phyloP scores from a whole-genome alignment of 2,888 invertebrate species.

The Lysandra coridon region DNA sequence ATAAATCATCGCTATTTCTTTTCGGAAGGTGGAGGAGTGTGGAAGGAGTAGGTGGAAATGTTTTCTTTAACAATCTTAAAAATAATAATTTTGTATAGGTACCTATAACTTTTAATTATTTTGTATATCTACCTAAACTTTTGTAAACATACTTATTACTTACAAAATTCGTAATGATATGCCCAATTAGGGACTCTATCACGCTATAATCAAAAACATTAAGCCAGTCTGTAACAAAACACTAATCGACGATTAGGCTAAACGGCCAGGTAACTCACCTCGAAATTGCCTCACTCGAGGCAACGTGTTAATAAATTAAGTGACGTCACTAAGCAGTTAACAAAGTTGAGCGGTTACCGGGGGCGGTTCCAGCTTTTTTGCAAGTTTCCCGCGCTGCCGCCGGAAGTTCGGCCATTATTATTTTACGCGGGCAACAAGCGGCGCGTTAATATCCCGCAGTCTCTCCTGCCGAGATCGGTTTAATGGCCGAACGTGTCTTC shows the following conservation, averaged over 20 bases:
- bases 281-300: slow-evolving; percentile 58
- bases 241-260: slow-evolving; percentile 52
- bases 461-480: slow-evolving; percentile 60
- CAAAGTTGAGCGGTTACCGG: slow-evolving; percentile 68
- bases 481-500: slow-evolving; percentile 78
- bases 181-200: background rate
- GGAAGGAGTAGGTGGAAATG: too few species aligned
- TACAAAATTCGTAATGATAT: background rate
- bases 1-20: too few species aligned
- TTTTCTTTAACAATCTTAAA: too few species aligned
- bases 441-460: slow-evolving; percentile 79
- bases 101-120: background rate
- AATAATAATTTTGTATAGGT: background rate
- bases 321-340: slow-evolving; percentile 74
- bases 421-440: slow-evolving; percentile 82
- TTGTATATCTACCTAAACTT: background rate
- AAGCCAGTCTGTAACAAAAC: slow-evolving; percentile 35
- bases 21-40: too few species aligned
- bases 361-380: slow-evolving; percentile 78
- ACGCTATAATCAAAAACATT: background rate
- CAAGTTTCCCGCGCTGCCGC: slow-evolving; percentile 77
- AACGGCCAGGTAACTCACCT: slow-evolving; percentile 59
- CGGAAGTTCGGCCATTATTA: slow-evolving; percentile 82
- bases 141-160: background rate
- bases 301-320: slow-evolving; percentile 80